phyloP scores from a whole-genome alignment of 1,140 invertebrate species.

The Drosophila melanica region DNA sequence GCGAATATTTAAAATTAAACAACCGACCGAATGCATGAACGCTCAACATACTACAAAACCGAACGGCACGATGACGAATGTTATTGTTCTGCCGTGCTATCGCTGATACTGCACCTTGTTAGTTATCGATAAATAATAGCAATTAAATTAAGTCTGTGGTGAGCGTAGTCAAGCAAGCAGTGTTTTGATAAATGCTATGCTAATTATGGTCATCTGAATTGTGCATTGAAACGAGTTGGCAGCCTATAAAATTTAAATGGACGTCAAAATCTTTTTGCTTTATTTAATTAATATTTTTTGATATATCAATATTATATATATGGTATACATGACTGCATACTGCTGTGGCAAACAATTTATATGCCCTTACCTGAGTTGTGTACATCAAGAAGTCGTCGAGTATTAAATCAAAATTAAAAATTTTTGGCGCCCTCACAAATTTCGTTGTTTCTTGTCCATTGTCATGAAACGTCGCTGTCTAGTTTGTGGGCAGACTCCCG shows the following conservation, averaged over 20 bases:
- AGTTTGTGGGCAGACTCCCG: constrained; percentile 53
- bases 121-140: constrained; percentile 30
- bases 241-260: constrained; percentile 1
- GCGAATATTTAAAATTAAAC: constrained; percentile 30
- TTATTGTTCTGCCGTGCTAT: constrained; percentile 4
- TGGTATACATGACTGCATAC: too few relatives aligned
- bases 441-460: constrained; percentile 23
- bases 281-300: neutral
- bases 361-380: neutral
- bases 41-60: constrained; percentile 14
- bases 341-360: too few relatives aligned
- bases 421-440: constrained; percentile 27
- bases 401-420: constrained; percentile 51
- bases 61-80: constrained; percentile 22
- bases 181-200: neutral
- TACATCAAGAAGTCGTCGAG: constrained; percentile 12
- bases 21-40: neutral
- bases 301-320: too few relatives aligned
- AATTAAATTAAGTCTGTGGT: neutral
- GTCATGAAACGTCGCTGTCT: constrained; percentile 61
- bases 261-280: neutral
- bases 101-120: neutral
- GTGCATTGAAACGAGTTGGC: neutral
- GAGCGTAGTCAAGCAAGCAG: neutral
- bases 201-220: neutral